Percentiles rank a stretch among this genome's conserved stretches.
Evolutionary conservation across 2,888 invertebrate genomes (phyloP).

Genomic region (Leptopterna dolabrata): DNA sequence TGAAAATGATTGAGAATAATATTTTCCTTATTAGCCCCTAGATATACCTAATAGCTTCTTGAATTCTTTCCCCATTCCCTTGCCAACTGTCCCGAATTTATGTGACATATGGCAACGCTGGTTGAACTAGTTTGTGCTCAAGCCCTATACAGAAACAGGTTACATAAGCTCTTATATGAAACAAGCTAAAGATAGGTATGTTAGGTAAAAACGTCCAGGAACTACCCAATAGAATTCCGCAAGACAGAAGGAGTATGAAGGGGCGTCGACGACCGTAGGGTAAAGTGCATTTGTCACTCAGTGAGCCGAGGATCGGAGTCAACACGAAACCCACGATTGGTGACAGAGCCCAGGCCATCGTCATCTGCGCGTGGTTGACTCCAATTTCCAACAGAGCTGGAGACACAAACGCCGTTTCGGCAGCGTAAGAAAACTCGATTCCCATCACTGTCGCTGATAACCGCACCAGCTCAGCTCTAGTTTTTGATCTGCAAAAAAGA

Average conservation of each 20-base stretch:
- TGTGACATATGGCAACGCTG: too few relatives aligned
- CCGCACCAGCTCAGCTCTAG: conserved; percentile 82
- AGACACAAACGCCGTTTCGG: conserved; percentile 96
- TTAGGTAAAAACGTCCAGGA: too few relatives aligned
- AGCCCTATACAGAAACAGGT: too few relatives aligned
- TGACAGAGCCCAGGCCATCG: conserved; percentile 94
- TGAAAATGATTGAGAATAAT: too few relatives aligned
- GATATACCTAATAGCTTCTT: too few relatives aligned
- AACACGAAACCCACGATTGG: conserved; percentile 94
- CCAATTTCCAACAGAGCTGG: conserved; percentile 94
- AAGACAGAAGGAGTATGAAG: conserved; percentile 88
- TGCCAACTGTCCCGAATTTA: too few relatives aligned
- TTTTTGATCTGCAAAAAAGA: conserved; percentile 75
- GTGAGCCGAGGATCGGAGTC: conserved; percentile 90
- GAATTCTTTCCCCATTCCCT: too few relatives aligned
- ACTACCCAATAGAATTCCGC: conserved; percentile 89
- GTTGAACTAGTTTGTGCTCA: too few relatives aligned
- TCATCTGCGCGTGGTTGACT: conserved; percentile 93
- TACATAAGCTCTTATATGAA: too few relatives aligned
- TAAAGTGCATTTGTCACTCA: conserved; percentile 89
- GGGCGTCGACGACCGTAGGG: conserved; percentile 88
- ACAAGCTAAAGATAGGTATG: too few relatives aligned
- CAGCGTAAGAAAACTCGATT: conserved; percentile 96
- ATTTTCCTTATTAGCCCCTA: too few relatives aligned
- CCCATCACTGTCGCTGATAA: conserved; percentile 97